Evolutionary conservation across 1,140 invertebrate species (phyloP).

Genomic region (Drosophila grimshawi): DNA sequence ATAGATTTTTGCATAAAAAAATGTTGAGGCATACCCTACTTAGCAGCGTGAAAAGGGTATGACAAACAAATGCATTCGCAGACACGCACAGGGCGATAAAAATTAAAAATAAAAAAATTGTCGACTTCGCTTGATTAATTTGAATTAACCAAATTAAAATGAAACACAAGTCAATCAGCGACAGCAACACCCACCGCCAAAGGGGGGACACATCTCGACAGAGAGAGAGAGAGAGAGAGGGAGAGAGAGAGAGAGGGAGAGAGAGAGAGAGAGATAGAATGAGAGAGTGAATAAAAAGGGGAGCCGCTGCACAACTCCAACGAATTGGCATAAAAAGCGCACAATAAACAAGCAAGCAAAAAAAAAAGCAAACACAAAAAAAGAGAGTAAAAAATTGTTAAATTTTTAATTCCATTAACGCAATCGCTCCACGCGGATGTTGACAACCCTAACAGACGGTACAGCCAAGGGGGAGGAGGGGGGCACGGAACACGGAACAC

Average conservation of each 20-base stretch:
- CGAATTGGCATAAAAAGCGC: constrained; percentile 45
- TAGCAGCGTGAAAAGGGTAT: background rate
- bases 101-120: constrained; percentile 36
- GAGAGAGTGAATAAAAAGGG: background rate
- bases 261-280: background rate
- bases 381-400: constrained; percentile 29
- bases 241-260: background rate
- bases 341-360: constrained; percentile 33
- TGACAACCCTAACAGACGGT: constrained; percentile 9
- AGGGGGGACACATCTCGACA: background rate
- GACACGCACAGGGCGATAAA: constrained; percentile 8
- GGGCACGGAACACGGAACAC: background rate
- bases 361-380: constrained; percentile 5
- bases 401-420: constrained; percentile 60
- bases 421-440: constrained; percentile 29
- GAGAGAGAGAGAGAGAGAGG: background rate
- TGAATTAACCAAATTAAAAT: constrained; percentile 78
- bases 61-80: constrained; percentile 49
- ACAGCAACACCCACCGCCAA: constrained; percentile 47
- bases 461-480: background rate
- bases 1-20: too few species aligned
- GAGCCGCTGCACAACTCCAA: constrained; percentile 2
- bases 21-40: background rate
- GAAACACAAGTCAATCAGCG: constrained; percentile 67
- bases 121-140: constrained; percentile 71